phyloP scores from a whole-genome alignment of 2,797 vertebrate species.

The Chaetodon trifasciatus region DNA sequence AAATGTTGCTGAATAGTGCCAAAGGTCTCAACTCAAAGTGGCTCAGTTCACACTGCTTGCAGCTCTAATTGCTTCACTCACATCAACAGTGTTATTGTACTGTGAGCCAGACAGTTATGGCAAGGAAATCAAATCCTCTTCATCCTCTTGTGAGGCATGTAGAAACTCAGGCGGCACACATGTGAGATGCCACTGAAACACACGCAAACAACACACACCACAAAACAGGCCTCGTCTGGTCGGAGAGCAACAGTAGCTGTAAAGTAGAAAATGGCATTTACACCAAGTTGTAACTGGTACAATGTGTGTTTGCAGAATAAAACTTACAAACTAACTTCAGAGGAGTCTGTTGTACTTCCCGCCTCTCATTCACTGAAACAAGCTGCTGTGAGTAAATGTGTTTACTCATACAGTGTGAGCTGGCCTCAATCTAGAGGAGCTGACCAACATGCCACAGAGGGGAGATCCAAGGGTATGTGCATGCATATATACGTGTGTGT shows the following conservation, averaged over 20 bases:
- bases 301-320: background rate
- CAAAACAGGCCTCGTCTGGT: no score
- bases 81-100: background rate
- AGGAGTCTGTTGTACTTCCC: background rate
- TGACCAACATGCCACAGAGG: constrained; percentile 32
- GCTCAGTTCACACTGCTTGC: background rate
- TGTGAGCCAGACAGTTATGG: background rate
- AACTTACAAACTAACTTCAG: background rate
- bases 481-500: constrained; percentile 8
- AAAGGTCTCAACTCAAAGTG: background rate
- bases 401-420: constrained; percentile 39
- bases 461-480: constrained; percentile 18
- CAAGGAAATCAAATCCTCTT: background rate
- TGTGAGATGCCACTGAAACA: background rate
- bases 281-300: background rate
- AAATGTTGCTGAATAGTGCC: background rate
- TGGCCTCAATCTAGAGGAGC: constrained; percentile 44
- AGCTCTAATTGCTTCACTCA: background rate
- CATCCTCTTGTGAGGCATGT: background rate
- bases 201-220: background rate
- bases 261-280: background rate
- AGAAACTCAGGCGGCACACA: background rate
- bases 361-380: background rate
- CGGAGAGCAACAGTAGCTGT: background rate
- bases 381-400: constrained; percentile 32